Evolutionary conservation across 2,888 invertebrate species (phyloP).

Genomic region (Tenodera sinensis): DNA sequence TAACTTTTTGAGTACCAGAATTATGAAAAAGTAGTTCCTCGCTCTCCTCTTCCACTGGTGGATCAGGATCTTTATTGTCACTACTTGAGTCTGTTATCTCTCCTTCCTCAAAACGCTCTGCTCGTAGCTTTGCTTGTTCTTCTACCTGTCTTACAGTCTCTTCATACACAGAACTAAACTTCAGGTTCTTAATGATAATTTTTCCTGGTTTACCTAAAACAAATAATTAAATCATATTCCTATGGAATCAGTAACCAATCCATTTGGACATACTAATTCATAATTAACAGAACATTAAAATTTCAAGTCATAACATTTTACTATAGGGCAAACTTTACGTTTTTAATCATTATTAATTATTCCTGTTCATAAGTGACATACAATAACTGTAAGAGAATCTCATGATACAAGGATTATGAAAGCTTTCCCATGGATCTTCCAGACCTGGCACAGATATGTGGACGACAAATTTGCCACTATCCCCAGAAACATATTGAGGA

Average conservation of each 20-base stretch:
- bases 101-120: constrained; percentile 61
- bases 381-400: too few species aligned
- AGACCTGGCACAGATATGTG: too few species aligned
- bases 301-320: background rate
- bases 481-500: too few species aligned
- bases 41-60: constrained; percentile 32
- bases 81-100: constrained; percentile 48
- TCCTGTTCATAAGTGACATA: too few species aligned
- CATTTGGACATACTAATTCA: background rate
- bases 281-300: background rate
- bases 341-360: too few species aligned
- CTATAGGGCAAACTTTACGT: background rate
- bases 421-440: too few species aligned
- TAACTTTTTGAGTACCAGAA: background rate
- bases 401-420: too few species aligned
- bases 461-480: too few species aligned
- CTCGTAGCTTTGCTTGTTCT: constrained; percentile 55
- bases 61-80: constrained; percentile 33
- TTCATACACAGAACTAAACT: constrained; percentile 63
- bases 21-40: background rate
- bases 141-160: constrained; percentile 63
- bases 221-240: background rate
- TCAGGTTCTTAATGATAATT: constrained; percentile 66
- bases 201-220: constrained; percentile 48
- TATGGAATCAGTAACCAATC: background rate